These are phyloP conservation scores for Phenacoccus solenopsis DNA, from an alignment of 1,140 invertebrate genomes.

Conservation along the genomic window DNA sequence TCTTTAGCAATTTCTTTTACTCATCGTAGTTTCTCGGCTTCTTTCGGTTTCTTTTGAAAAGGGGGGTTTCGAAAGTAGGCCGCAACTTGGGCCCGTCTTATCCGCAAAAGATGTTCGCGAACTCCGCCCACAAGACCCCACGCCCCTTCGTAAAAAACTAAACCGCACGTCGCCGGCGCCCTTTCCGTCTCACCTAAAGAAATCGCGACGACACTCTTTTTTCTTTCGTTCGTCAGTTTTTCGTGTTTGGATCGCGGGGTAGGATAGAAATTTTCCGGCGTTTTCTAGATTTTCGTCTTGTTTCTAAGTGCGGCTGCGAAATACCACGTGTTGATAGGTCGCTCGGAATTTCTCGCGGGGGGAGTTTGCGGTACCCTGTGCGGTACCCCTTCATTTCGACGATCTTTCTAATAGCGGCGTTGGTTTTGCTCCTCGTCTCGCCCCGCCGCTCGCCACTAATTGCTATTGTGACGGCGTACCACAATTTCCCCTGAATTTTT, in stretches of 20 bases:
- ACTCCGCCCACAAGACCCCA: slow-evolving; percentile 13
- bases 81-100: slow-evolving; percentile 16
- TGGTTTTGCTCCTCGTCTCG: neutral
- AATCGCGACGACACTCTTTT: neutral
- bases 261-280: slow-evolving; percentile 9
- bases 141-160: slow-evolving; percentile 6
- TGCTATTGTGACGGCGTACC: slow-evolving; percentile 16
- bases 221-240: slow-evolving; percentile 10
- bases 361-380: slow-evolving; percentile 9
- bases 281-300: neutral
- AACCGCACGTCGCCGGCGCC: slow-evolving; percentile 6
- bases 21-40: slow-evolving; percentile 4
- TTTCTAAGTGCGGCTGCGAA: neutral
- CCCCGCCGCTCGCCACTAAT: slow-evolving; percentile 4
- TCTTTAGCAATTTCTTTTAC: slow-evolving; percentile 14
- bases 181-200: neutral
- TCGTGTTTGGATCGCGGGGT: slow-evolving; percentile 7
- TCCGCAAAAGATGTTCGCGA: slow-evolving; percentile 12
- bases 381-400: slow-evolving; percentile 9
- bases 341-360: neutral
- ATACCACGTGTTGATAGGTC: slow-evolving; percentile 17
- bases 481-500: slow-evolving; percentile 13
- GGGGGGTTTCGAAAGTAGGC: slow-evolving; percentile 12
- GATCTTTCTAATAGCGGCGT: slow-evolving; percentile 16
- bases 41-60: slow-evolving; percentile 5